Evolutionary conservation across 2,113 vertebrate species (phyloP), one percentile per base, ranked within the genome.

Genomic region (Oreochromis spilurus): DNA sequence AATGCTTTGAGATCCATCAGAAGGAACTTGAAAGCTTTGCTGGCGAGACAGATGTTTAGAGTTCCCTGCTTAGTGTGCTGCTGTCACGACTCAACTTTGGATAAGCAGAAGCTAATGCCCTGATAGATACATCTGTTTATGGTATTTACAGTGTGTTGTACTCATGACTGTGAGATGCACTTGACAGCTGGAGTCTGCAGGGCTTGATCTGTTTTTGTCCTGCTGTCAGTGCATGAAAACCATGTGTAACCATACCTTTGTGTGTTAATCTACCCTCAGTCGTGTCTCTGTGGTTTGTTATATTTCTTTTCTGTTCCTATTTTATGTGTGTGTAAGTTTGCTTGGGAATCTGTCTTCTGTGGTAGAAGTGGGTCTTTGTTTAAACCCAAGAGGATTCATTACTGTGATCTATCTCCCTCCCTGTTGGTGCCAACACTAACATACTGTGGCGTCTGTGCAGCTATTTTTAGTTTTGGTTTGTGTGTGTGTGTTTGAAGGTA

Each of bases 301-400:
- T 8, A 67, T 14, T 79, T 19, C 7, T 26, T 58, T 43, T 78
- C 16, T 78, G 24, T 11, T 17, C 24, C 9, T 60, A 2, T 83
- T 57, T 24, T 21, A 9, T 80, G 38, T 86, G 52, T 87, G 45
- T 75, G 26, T 83, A 13, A 43, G 83, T 84, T 65, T 70, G 40
- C 67, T 86, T 55, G 60, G 78, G 83, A 79, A 53, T 58, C 88
- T 81, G 79, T 87, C 84, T 90, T 82, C 91, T 90, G 89, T 81
- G 65, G 89, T 87, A 84, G 55, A 92, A 91, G 85, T 88, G 89
- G 79, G 88, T 94, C 93, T 95, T 88, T 93, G 91, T 92, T 91
- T 84, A 95, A 95, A 92, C 95, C 94, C 94, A 90, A 21, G 94
- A 93, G 95, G 85, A 82, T 93, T 96, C 94, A 94, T 96, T 95